These are phyloP conservation scores for Drosophila infuscata DNA, from an alignment of 2,888 invertebrate genomes.

Conservation along the genomic window DNA sequence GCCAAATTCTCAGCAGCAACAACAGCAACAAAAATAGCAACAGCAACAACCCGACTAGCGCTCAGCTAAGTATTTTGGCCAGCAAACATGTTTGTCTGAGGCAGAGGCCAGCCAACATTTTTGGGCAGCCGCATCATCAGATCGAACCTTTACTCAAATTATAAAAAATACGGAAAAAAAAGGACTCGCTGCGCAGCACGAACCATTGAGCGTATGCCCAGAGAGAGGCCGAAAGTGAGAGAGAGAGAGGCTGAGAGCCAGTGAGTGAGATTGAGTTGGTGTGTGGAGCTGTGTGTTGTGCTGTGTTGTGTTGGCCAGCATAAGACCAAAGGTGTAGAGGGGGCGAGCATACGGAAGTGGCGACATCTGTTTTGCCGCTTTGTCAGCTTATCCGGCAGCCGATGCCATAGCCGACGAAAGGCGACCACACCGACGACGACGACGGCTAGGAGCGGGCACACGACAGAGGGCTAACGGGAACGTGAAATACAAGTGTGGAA, in stretches of 20 bases:
- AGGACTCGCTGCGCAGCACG: slow-evolving; percentile 56
- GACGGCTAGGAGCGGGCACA: slow-evolving; percentile 34
- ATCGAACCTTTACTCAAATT: slow-evolving; percentile 45
- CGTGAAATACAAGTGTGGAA: slow-evolving; percentile 83
- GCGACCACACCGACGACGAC: slow-evolving; percentile 43
- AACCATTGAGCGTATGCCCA: slow-evolving; percentile 51
- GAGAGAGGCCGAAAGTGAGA: slow-evolving; percentile 31
- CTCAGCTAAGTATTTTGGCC: slow-evolving; percentile 53
- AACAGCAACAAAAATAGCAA: slow-evolving; percentile 37
- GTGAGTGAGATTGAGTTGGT: slow-evolving; percentile 26
- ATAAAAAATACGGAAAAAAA: slow-evolving; percentile 1
- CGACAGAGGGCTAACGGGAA: slow-evolving; percentile 53
- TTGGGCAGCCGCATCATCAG: slow-evolving; percentile 57
- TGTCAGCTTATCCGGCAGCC: slow-evolving; percentile 72
- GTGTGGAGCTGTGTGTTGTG: slow-evolving; percentile 27
- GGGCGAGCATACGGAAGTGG: slow-evolving; percentile 64
- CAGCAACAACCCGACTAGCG: slow-evolving; percentile 28
- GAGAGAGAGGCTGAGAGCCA: slow-evolving; percentile 22
- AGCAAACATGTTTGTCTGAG: slow-evolving; percentile 68
- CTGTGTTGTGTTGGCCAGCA: slow-evolving; percentile 36
- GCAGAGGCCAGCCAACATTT: slow-evolving; percentile 47
- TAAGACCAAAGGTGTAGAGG: slow-evolving; percentile 32
- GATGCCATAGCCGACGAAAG: slow-evolving; percentile 60
- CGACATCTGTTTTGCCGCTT: slow-evolving; percentile 80
- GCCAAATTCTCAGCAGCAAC: slow-evolving; percentile 50